Evolutionary conservation across 2,113 vertebrate genomes (phyloP).

Genomic region (Platanista minor): DNA sequence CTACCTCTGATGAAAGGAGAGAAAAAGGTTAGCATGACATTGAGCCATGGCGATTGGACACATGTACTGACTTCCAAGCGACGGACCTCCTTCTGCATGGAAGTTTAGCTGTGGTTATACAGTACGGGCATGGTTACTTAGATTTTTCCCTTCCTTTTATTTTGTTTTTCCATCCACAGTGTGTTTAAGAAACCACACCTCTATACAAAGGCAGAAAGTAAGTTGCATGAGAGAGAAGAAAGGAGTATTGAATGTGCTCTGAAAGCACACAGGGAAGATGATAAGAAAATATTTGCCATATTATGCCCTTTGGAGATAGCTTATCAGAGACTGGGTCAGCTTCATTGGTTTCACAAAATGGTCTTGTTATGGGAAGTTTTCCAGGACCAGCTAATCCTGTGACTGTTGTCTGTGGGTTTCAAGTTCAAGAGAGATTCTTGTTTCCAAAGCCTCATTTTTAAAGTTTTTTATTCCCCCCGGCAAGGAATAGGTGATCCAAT

Average conservation of each 20-base stretch:
- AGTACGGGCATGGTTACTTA: not conserved
- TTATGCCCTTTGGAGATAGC: conserved; percentile 31
- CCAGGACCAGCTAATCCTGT: conserved; percentile 56
- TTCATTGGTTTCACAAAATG: conserved; percentile 75
- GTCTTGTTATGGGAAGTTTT: conserved; percentile 72
- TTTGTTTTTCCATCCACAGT: not conserved
- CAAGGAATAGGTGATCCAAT: conserved; percentile 63
- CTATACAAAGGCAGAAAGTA: conserved; percentile 10
- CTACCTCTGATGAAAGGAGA: not conserved
- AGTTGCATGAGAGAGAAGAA: conserved; percentile 17
- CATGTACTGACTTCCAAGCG: not conserved
- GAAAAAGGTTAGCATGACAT: not conserved
- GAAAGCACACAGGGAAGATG: conserved; percentile 23
- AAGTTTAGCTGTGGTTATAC: not conserved
- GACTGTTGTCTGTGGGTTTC: conserved; percentile 72
- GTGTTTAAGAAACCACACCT: not conserved
- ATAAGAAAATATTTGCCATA: conserved; percentile 47
- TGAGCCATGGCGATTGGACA: not conserved
- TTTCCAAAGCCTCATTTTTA: conserved; percentile 72
- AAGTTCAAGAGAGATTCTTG: conserved; percentile 69
- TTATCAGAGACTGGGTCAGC: conserved; percentile 60
- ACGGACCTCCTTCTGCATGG: not conserved
- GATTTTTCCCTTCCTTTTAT: not conserved
- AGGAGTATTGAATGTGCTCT: not conserved
- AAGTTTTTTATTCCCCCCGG: conserved; percentile 58